These are phyloP conservation scores for Arizona elegans DNA, from an alignment of 2,113 vertebrate species.

Conservation along the genomic window DNA sequence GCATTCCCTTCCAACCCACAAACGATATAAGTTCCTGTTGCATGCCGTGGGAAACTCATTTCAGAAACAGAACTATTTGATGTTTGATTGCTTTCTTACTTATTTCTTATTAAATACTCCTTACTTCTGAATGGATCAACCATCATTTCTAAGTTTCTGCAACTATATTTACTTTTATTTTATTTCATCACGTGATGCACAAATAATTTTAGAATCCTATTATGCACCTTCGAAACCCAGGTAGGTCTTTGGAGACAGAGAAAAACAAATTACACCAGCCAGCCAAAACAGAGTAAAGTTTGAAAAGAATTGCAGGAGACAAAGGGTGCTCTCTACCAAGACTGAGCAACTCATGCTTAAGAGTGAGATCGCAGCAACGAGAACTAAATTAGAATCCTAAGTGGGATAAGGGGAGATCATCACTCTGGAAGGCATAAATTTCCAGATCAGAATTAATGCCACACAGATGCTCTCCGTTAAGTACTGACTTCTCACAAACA, in stretches of 20 bases:
- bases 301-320: constrained; percentile 19
- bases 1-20: constrained; percentile 1
- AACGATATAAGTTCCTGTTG: not conserved
- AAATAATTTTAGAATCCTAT: not conserved
- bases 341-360: not conserved
- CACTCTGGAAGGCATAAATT: constrained; percentile 49
- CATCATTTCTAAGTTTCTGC: not conserved
- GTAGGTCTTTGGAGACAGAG: not conserved
- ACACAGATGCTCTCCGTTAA: constrained; percentile 25
- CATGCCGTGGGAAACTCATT: accelerated
- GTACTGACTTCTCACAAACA: not conserved
- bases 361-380: constrained; percentile 36
- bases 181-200: not conserved
- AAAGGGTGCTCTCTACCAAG: constrained; percentile 16
- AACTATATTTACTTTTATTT: not conserved
- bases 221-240: constrained; percentile 4
- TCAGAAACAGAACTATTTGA: constrained; percentile 16
- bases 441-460: constrained; percentile 48
- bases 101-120: not conserved
- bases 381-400: constrained; percentile 39
- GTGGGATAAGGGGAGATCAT: constrained; percentile 29
- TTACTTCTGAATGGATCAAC: not conserved
- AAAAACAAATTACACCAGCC: constrained; percentile 3
- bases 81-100: not conserved
- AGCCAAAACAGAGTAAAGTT: not conserved